Base-by-base conservation (phyloP, 2,113 vertebrate genomes). In the Misgurnus mizolepis region DNA sequence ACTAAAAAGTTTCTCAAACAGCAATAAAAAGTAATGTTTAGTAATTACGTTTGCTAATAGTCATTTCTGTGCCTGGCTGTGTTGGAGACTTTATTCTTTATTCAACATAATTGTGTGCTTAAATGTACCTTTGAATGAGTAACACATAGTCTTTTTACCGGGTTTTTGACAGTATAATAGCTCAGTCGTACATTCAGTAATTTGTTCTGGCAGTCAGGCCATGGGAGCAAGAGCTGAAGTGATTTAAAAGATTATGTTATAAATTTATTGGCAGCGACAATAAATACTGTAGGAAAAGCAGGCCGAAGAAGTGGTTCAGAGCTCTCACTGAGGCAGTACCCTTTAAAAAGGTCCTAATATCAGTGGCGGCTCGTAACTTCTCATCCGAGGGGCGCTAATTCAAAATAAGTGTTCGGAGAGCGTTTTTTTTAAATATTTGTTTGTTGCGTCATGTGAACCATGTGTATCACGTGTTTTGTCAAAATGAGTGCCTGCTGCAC, bases 101-200 rank as follows among this genome's bases (percentile, higher is more conserved):
- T 60, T 66, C 5, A 2, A 34, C 27, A 34, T 43, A 67, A 39
- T 67, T 43, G 15, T 7, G 60, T 27, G 7, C 17, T 58, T 43
- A 65, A 34, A 55, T n/a, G 5, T 47, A 60, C 22, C 45, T 74
- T 60, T 67, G 56, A 60, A 39, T 72, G 14, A 45, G 56, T 50
- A 75, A 82, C 65, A 90, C 88, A 85, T 78, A 85, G 82, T 66
- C 39, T 67, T 49, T 71, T 82, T 56, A 74, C 65, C 62, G 14
- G 76, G 58, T 77, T 67, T 50, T 70, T 58, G 56, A 49, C 80
- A 86, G 81, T 73, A 60, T 41, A 55, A 67, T 67, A 76, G 87
- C 81, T 90, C 75, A 85, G 6, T 39, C 40, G 75, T 76, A 40
- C 10, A 17, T 64, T 69, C 43, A 67, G 78, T 81, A 47, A 80